phyloP scores from a whole-genome alignment of 2,797 vertebrate species.

The Manis crassicaudata region DNA sequence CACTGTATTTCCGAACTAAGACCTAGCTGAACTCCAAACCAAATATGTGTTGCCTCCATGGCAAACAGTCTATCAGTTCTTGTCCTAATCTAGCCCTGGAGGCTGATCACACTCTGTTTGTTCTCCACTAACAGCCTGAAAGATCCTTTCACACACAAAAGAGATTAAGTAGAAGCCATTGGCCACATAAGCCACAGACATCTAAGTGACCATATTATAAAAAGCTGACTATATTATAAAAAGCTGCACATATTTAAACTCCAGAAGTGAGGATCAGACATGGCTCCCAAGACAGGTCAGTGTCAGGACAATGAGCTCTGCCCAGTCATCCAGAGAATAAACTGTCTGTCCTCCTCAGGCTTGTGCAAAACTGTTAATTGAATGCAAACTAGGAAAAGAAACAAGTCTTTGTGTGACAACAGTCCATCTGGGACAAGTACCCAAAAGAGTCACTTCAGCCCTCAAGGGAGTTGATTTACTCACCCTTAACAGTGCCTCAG shows the following conservation, averaged over 20 bases:
- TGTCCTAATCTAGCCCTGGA: neutral
- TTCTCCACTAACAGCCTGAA: conserved; percentile 27
- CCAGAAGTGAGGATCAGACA: neutral
- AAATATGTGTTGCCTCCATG: neutral
- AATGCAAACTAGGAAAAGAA: conserved; percentile 24
- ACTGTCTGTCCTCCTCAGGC: neutral
- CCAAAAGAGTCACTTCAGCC: neutral
- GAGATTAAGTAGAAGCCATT: neutral
- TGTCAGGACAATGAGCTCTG: neutral
- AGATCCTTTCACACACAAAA: neutral
- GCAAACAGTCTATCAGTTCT: neutral
- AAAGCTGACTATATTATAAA: neutral
- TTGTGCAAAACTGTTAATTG: conserved; percentile 36
- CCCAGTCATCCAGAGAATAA: conserved; percentile 20
- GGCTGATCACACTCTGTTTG: neutral
- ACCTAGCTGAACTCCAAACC: neutral
- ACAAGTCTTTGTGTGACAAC: conserved; percentile 20
- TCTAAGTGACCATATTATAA: neutral
- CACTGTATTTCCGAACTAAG: conserved; percentile 10
- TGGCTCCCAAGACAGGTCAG: neutral
- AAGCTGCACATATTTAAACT: neutral
- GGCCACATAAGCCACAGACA: neutral
- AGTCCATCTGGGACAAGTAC: neutral
- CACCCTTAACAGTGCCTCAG: neutral
- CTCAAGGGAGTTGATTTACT: conserved; percentile 29